phyloP scores from a whole-genome alignment of 23 tunicate species.

The Diplosoma virens region DNA sequence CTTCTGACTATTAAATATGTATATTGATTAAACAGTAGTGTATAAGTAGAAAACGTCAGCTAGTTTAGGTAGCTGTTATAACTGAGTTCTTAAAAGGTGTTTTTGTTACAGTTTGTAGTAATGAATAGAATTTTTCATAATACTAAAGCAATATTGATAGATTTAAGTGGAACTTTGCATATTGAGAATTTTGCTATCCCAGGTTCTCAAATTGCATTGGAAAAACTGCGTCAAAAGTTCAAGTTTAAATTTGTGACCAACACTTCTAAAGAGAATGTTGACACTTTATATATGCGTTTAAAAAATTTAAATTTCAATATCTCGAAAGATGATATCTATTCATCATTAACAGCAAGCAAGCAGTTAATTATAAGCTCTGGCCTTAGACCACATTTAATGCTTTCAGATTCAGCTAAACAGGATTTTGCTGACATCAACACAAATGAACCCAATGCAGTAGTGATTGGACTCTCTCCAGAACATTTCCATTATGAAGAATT shows the following conservation, averaged over 20 bases:
- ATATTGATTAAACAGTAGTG: too few species aligned
- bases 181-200: conserved; percentile 39
- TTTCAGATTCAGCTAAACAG: conserved; percentile 68
- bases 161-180: conserved; percentile 82
- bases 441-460: conserved; percentile 64
- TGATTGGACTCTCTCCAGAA: conserved; percentile 63
- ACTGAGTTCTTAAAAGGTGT: too few species aligned
- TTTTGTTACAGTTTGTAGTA: too few species aligned
- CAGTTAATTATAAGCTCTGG: not conserved
- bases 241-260: conserved; percentile 75
- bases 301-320: conserved; percentile 39
- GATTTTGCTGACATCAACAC: conserved; percentile 55
- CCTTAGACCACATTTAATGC: conserved; percentile 55
- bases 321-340: conserved; percentile 39
- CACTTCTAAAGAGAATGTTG: conserved; percentile 64
- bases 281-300: conserved; percentile 40
- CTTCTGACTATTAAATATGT: too few species aligned
- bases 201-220: conserved; percentile 47
- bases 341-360: conserved; percentile 58
- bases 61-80: too few species aligned
- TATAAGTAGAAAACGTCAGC: too few species aligned
- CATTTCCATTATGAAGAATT: conserved; percentile 59
- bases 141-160: conserved; percentile 52
- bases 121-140: conserved; percentile 21
- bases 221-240: conserved; percentile 23